Percentiles rank a stretch among this genome's conserved stretches.
Conservation (phyloP, 2,797 vertebrate genomes). For the Ficedula albicollis region DNA sequence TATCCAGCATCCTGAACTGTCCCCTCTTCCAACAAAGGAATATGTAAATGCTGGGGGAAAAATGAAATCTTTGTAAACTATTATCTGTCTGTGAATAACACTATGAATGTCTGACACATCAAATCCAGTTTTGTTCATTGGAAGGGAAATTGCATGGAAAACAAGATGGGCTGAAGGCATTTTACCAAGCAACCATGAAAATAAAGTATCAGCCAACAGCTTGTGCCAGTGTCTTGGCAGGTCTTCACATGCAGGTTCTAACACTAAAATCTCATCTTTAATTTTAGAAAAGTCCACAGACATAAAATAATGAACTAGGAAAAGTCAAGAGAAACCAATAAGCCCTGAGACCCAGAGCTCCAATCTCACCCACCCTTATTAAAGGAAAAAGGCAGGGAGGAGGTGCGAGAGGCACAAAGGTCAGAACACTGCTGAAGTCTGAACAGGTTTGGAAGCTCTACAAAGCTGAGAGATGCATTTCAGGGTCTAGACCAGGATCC, state of each 20-base stretch:
- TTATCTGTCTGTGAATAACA: background rate
- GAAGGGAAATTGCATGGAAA: background rate
- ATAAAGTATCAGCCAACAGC: background rate
- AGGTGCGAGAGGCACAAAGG: background rate
- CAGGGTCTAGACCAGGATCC: background rate
- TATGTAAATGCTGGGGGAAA: fast-evolving
- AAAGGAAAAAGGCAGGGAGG: background rate
- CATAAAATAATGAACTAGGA: background rate
- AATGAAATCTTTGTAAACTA: background rate
- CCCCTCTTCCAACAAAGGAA: background rate
- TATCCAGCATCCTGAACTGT: background rate
- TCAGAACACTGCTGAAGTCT: background rate
- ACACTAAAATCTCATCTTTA: background rate
- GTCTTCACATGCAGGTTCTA: background rate
- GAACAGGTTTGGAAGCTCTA: background rate
- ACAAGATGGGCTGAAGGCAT: background rate
- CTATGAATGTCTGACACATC: background rate
- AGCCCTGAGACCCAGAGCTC: background rate
- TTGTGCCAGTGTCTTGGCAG: background rate
- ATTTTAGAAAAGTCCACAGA: background rate
- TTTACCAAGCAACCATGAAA: background rate
- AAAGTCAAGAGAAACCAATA: background rate
- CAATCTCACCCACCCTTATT: background rate
- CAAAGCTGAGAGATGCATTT: background rate
- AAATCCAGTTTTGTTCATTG: background rate